A percentile compares a stretch with the other conserved stretches of the same genome.
Conservation (phyloP, 2,888 invertebrate genomes). For the Heliconius cydno region DNA sequence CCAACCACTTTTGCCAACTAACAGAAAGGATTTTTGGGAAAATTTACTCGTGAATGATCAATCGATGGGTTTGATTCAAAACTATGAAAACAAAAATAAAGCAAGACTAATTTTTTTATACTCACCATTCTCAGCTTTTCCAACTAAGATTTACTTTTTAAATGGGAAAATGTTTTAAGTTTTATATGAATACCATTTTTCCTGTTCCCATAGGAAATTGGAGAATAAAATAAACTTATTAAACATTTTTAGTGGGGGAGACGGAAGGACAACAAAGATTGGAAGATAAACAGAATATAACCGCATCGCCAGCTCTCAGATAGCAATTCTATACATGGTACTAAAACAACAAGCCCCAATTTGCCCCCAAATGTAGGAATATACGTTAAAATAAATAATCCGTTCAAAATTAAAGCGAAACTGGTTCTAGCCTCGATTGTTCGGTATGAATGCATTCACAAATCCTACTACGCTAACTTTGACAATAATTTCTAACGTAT, state of each 20-base stretch:
- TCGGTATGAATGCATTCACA: constrained; percentile 40
- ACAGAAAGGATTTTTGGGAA: too few species aligned
- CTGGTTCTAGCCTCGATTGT: constrained; percentile 37
- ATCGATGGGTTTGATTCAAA: too few species aligned
- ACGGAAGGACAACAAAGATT: constrained; percentile 10
- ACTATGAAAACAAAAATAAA: too few species aligned
- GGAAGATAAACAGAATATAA: constrained; percentile 25
- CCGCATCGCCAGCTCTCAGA: constrained; percentile 28
- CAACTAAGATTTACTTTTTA: too few species aligned
- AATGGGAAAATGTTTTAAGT: too few species aligned
- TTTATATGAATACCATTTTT: neutral
- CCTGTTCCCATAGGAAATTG: neutral
- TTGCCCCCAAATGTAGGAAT: constrained; percentile 32
- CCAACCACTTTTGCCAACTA: too few species aligned
- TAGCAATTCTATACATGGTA: constrained; percentile 28
- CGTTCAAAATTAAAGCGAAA: constrained; percentile 35
- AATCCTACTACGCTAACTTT: constrained; percentile 39
- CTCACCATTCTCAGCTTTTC: too few species aligned
- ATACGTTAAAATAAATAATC: constrained; percentile 39
- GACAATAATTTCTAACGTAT: constrained; percentile 13
- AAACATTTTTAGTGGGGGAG: neutral
- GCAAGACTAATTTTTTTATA: too few species aligned
- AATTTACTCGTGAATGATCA: too few species aligned
- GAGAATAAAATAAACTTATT: neutral
- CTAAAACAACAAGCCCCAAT: constrained; percentile 32